phyloP scores from a whole-genome alignment of 1,140 invertebrate genomes.

The Triops cancriformis region DNA sequence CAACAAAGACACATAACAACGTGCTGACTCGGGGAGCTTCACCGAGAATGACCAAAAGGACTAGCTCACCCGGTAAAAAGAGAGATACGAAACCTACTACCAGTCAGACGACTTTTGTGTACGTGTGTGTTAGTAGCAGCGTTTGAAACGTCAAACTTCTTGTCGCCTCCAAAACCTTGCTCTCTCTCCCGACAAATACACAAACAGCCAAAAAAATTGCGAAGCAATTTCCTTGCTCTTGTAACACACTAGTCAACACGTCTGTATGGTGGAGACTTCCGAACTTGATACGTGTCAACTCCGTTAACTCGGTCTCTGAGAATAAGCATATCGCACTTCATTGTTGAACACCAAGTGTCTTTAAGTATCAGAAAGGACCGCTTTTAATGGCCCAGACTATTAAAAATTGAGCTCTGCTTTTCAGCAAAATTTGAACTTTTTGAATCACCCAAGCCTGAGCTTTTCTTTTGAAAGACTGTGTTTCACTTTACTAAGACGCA shows the following conservation, averaged over 20 bases:
- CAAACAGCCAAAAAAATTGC: neutral
- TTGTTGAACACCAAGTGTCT: too few relatives aligned
- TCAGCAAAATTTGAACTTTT: too few relatives aligned
- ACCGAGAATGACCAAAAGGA: neutral
- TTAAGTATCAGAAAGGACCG: too few relatives aligned
- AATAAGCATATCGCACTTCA: too few relatives aligned
- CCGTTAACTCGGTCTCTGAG: neutral
- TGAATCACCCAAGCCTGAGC: too few relatives aligned
- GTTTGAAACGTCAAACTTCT: neutral
- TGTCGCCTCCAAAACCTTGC: too few relatives aligned
- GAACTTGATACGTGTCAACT: neutral
- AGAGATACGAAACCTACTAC: neutral
- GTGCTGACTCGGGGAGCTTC: neutral
- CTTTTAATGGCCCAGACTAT: too few relatives aligned
- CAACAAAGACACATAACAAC: slow-evolving; percentile 2
- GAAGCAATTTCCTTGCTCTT: neutral
- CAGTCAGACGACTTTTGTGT: neutral
- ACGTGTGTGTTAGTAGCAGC: neutral
- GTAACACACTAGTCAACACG: neutral
- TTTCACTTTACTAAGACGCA: too few relatives aligned
- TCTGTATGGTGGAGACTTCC: neutral
- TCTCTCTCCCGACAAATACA: too few relatives aligned
- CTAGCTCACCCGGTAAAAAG: neutral
- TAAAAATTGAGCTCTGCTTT: too few relatives aligned
- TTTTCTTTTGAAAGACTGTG: too few relatives aligned